A percentile compares a stretch with the other conserved stretches of the same genome.
These are phyloP conservation scores for Thalassophryne amazonica DNA, from an alignment of 2,797 vertebrate genomes.

Conservation along the genomic window DNA sequence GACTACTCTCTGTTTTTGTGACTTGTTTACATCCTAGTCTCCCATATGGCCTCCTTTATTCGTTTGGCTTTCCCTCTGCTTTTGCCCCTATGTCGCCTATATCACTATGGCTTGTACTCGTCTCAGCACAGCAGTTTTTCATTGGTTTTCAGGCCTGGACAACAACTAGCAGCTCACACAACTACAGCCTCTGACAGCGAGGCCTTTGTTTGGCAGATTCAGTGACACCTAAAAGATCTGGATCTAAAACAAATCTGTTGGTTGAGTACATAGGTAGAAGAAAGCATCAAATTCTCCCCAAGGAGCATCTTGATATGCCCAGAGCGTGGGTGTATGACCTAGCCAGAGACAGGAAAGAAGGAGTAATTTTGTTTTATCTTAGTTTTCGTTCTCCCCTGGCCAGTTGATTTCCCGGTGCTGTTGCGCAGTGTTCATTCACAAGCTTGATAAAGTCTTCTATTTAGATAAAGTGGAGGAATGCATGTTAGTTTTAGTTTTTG, in stretches of 20 bases:
- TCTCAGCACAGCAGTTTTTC: neutral
- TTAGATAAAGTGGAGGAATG: constrained; percentile 34
- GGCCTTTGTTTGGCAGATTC: constrained; percentile 62
- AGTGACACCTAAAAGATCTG: constrained; percentile 63
- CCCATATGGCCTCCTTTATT: constrained; percentile 40
- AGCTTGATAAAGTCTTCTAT: constrained; percentile 44
- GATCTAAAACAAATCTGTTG: constrained; percentile 45
- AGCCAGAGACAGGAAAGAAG: constrained; percentile 39
- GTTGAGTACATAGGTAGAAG: constrained; percentile 14
- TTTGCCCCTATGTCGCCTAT: neutral
- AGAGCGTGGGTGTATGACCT: constrained; percentile 39
- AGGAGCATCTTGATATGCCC: constrained; percentile 33
- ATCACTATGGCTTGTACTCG: neutral
- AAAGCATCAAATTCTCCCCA: constrained; percentile 58
- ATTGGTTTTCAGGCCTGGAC: constrained; percentile 6
- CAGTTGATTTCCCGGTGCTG: constrained; percentile 25
- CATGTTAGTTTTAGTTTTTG: constrained; percentile 37
- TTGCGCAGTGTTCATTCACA: constrained; percentile 48
- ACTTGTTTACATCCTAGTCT: constrained; percentile 67
- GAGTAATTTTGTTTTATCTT: constrained; percentile 28
- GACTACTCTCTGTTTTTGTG: constrained; percentile 70
- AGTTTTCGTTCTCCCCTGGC: constrained; percentile 25
- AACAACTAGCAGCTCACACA: constrained; percentile 32
- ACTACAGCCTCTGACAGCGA: constrained; percentile 21
- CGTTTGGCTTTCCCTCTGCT: neutral